A percentile compares a stretch with the other conserved stretches of the same genome.
Evolutionary conservation across 2,797 vertebrate genomes (phyloP).

Genomic region (Chrysolophus pictus): DNA sequence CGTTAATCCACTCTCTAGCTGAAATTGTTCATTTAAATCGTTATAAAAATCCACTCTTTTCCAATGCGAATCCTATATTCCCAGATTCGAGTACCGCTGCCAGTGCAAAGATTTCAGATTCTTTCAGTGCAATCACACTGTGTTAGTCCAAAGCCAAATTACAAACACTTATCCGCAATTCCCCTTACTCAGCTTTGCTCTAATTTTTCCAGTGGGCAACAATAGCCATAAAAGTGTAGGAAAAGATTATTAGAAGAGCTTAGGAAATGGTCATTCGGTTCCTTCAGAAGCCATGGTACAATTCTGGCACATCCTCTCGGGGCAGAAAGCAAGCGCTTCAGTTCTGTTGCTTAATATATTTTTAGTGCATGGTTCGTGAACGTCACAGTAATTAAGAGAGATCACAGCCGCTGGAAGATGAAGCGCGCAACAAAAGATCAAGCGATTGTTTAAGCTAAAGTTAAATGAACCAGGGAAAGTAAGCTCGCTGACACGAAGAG

Average conservation of each 20-base stretch:
- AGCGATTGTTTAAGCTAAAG: conserved; percentile 47
- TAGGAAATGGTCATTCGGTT: background rate
- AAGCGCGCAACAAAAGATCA: conserved; percentile 5
- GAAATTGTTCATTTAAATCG: conserved; percentile 70
- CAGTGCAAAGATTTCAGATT: conserved; percentile 68
- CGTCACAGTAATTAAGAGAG: conserved; percentile 41
- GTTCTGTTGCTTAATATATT: background rate
- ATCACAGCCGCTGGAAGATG: conserved; percentile 21
- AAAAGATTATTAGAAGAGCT: conserved; percentile 8
- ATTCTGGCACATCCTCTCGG: background rate
- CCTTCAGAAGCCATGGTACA: background rate
- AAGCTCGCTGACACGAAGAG: background rate
- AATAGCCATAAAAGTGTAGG: conserved; percentile 8
- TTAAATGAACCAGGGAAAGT: conserved; percentile 39
- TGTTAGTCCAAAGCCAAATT: conserved; percentile 69
- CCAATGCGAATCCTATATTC: conserved; percentile 52
- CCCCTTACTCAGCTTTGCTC: conserved; percentile 63
- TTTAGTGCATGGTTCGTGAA: background rate
- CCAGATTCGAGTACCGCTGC: conserved; percentile 55
- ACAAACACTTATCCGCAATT: conserved; percentile 58
- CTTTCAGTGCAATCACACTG: conserved; percentile 50
- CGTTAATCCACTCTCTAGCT: conserved; percentile 65
- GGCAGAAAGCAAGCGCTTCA: background rate
- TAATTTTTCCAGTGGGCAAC: conserved; percentile 59
- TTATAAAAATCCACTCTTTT: conserved; percentile 64